phyloP scores from a whole-genome alignment of 2,797 vertebrate genomes.

The Gorsachius magnificus region DNA sequence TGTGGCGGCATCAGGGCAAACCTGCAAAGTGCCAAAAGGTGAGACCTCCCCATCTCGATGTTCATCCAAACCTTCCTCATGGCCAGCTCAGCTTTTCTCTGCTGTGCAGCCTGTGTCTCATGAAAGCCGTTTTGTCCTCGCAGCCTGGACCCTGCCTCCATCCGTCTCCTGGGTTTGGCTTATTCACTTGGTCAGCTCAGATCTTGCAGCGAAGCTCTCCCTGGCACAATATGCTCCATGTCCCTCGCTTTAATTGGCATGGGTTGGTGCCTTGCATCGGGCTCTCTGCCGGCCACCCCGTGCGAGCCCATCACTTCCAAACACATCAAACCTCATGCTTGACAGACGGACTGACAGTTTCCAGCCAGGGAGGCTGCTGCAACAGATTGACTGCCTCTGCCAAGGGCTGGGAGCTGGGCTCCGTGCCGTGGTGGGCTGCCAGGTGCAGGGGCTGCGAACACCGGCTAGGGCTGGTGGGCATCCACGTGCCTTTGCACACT shows the following conservation, averaged over 20 bases:
- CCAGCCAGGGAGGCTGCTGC: background rate
- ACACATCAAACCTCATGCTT: background rate
- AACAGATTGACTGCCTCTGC: background rate
- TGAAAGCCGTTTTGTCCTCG: background rate
- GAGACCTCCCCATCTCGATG: background rate
- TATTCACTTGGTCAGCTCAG: background rate
- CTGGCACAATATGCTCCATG: background rate
- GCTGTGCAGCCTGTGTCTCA: rapidly evolving
- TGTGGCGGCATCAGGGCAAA: background rate
- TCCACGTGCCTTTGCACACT: rapidly evolving
- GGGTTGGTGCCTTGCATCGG: background rate
- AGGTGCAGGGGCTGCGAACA: rapidly evolving
- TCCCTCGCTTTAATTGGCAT: background rate
- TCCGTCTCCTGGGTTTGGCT: background rate
- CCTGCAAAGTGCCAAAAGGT: background rate
- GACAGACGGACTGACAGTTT: background rate
- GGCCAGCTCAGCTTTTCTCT: background rate
- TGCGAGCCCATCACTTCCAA: rapidly evolving
- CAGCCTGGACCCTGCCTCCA: background rate
- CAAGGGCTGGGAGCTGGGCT: background rate
- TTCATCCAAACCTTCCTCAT: background rate
- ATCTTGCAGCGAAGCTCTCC: background rate
- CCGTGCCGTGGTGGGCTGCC: background rate
- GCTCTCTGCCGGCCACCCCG: background rate
- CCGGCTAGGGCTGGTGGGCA: background rate